A percentile compares a stretch with the other conserved stretches of the same genome.
Conservation (phyloP, 2,888 invertebrate species). For the Zhuqinia jingwanae region DNA sequence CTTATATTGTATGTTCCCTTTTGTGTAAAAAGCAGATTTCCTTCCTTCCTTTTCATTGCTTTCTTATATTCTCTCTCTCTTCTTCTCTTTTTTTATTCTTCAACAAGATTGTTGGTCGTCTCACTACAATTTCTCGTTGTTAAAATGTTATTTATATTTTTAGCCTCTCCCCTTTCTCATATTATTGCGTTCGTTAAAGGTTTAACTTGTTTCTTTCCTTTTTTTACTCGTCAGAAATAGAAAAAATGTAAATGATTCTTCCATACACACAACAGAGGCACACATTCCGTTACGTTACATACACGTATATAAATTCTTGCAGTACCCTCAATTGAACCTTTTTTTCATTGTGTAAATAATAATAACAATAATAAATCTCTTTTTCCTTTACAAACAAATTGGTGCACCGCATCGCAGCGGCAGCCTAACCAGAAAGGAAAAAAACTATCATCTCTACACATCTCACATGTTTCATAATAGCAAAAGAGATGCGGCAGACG, state of each 20-base stretch:
- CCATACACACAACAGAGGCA: neutral
- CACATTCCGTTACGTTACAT: neutral
- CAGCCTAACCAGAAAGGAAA: neutral
- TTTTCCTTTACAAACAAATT: slow-evolving; percentile 42
- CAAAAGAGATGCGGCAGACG: neutral
- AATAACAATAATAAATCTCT: slow-evolving; percentile 48
- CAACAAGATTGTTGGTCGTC: slow-evolving; percentile 45
- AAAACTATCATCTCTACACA: too few species aligned
- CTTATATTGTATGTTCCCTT: slow-evolving; percentile 45
- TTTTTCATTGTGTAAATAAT: slow-evolving; percentile 36
- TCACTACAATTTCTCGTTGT: slow-evolving; percentile 31
- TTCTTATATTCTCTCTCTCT: slow-evolving; percentile 34
- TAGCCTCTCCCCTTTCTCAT: slow-evolving; percentile 38
- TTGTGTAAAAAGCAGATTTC: slow-evolving; percentile 69
- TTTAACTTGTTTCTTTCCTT: slow-evolving; percentile 27
- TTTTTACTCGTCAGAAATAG: too few species aligned
- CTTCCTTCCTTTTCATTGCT: slow-evolving; percentile 67
- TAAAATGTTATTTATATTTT: slow-evolving; percentile 59
- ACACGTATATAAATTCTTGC: neutral
- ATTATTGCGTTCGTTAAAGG: slow-evolving; percentile 15
- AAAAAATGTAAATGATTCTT: slow-evolving; percentile 7
- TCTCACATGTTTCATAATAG: neutral
- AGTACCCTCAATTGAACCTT: slow-evolving; percentile 36
- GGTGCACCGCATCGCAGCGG: neutral
- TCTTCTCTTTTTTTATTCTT: neutral